Conservation (phyloP, 2,113 vertebrate genomes). For the Camelus bactrianus region DNA sequence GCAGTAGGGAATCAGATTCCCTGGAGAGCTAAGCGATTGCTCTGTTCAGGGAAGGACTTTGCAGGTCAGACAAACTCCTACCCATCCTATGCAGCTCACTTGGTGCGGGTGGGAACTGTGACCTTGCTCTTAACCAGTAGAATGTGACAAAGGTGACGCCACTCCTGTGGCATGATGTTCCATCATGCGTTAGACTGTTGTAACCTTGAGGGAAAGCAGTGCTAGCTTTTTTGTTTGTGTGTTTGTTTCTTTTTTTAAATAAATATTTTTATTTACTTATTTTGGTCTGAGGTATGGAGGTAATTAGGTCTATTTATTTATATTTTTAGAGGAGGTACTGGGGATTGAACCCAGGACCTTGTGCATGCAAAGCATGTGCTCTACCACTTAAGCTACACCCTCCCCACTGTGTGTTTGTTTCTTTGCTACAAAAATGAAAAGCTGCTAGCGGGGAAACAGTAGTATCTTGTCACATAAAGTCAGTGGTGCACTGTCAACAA, state of each 20-base stretch:
- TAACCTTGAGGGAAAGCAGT: neutral
- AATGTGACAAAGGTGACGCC: neutral
- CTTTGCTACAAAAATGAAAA: slow-evolving; percentile 23
- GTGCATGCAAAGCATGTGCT: no score
- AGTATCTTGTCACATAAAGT: neutral
- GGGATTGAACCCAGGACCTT: no score
- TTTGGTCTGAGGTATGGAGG: no score
- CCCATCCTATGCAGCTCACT: fast-evolving
- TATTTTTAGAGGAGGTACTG: no score
- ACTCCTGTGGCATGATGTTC: neutral
- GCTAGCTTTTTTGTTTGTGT: neutral
- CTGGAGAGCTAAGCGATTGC: neutral
- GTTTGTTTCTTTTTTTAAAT: neutral
- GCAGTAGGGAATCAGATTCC: neutral
- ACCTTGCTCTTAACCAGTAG: neutral
- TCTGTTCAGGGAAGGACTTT: neutral
- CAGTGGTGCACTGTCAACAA: neutral
- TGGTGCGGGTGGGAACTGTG: neutral
- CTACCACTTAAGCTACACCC: no score
- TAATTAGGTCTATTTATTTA: no score
- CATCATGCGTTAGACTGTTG: neutral
- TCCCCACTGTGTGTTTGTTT: neutral
- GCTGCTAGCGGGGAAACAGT: neutral
- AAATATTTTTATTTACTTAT: no score
- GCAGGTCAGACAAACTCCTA: neutral